Evolutionary conservation across 1,140 invertebrate genomes (phyloP), one percentile per base, ranked within the genome.

Genomic region (Diplogasteroides magnus): DNA sequence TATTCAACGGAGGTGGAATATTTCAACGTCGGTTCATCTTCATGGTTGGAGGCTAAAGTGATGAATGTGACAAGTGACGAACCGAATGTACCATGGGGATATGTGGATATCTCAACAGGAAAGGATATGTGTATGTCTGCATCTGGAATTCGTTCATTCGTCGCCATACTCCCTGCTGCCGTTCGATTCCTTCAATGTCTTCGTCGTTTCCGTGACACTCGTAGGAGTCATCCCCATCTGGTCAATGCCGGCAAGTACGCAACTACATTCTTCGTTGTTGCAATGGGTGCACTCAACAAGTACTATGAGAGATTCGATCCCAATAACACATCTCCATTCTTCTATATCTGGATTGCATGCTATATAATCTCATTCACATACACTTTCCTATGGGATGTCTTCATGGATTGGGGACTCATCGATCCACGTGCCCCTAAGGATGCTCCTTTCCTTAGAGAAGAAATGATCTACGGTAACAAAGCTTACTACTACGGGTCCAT

Each of bases 191-290:
- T 94, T 27, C 97, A 99, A 83, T 99, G 97, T 78, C 83, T 98
- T 11, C 87, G 97, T 0, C 90, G 97, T 76, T 99, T 97, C 84
- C 78, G 85, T 14, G 87, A 88, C 74, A 87, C 86, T 15, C 84
- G 84, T 72, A 77, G 96, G 80, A 90, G 90, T 0, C 97, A 96
- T 85, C 95, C 94, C 0, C 95, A 98, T 94, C 78, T 88, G 37
- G 91, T 91, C 0, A 99, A 99, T 85, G 97, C 96, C 25, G 93
- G 91, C 61, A 99, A 99, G 86, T 99, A 99, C 85, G 91, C 93
- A 0, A 97, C 94, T 0, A 94, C 94, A 0, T 98, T 97, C 86
- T 89, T 97, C 68, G 94, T 96, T 2, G 91, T 96, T 2, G 86
- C 92, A 26, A 92, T 94, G 82, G 88, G 90, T 2, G 89, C 91